Evolutionary conservation across 2,888 invertebrate species (phyloP), one percentile per base, ranked within the genome.

Genomic region (Chrysotoxum bicinctum): DNA sequence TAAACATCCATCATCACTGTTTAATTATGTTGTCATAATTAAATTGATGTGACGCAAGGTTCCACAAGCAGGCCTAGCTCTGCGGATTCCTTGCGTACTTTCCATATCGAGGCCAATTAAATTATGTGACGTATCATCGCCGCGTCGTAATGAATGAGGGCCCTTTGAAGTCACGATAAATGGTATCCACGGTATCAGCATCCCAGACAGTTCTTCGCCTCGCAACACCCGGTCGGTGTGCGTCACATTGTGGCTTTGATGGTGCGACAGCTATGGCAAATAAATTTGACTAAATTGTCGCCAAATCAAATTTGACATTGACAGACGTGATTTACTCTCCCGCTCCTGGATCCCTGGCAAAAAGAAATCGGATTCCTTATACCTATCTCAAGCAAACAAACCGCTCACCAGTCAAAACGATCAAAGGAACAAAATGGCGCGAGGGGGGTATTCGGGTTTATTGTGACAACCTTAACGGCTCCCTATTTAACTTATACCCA

Each of bases 281-380:
- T 83, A 83, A 83, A 83, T 83, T 79, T 83, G 79, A 83, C 83
- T 79, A 79, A 83, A 79, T 83, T 79, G 83, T 83, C 83, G 74
- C 83, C 83, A 83, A 83, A 83, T 79, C 73, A 83, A 83, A 83
- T 79, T 74, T 83, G 79, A 83, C 83, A 79, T 83, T 83, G 83
- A 79, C 82, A 78, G 77, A 77, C 72, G 78, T 78, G 78, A 82
- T 82, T 72, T 82, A 82, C 79, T 69, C 68, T 43, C 16, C 8
- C 23, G 32, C 35, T 56, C 19, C 35, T 19, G 58, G 35, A 30
- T 35, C 56, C 21, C 21, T n/a, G n/a, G 14, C 7, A 30, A 40
- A 62, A 77, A 77, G 76, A 70, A 64, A 77, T 76, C 64, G 19
- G 76, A 81, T 77, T 69, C 40, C 58, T 45, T 1, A n/a, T 30